Conservation (phyloP, 2,888 invertebrate species). For the Atrina japonica region DNA sequence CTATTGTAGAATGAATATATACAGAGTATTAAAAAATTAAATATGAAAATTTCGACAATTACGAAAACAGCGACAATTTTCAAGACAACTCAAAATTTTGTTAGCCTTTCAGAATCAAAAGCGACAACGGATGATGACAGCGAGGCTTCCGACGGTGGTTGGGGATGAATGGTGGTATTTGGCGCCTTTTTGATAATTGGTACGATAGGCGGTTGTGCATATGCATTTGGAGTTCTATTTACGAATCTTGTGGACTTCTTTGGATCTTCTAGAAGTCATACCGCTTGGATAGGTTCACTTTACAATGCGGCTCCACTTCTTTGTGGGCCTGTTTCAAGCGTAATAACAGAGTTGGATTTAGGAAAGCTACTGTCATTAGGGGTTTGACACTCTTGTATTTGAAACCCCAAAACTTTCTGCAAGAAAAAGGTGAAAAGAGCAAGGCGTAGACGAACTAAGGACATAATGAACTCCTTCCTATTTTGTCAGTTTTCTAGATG, state of each 20-base stretch:
- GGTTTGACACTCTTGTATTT: too few relatives aligned
- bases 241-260: conserved; percentile 92
- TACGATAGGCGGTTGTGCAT: conserved; percentile 94
- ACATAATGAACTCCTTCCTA: too few relatives aligned
- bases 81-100: too few relatives aligned
- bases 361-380: conserved; percentile 72
- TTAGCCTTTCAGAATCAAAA: background rate
- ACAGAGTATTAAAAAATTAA: too few relatives aligned
- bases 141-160: conserved; percentile 85
- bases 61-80: background rate
- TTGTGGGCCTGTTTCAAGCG: conserved; percentile 74
- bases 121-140: background rate
- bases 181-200: conserved; percentile 93
- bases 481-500: too few relatives aligned
- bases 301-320: conserved; percentile 94
- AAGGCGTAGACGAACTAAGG: conserved; percentile 75
- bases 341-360: conserved; percentile 70
- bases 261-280: conserved; percentile 90
- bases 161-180: conserved; percentile 95
- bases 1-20: too few relatives aligned
- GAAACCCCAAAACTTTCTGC: too few relatives aligned
- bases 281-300: conserved; percentile 93
- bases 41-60: too few relatives aligned
- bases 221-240: conserved; percentile 94
- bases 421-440: too few relatives aligned